Evolutionary conservation across 2,888 invertebrate species (phyloP).

Genomic region (Lepeophtheirus nordmannii): DNA sequence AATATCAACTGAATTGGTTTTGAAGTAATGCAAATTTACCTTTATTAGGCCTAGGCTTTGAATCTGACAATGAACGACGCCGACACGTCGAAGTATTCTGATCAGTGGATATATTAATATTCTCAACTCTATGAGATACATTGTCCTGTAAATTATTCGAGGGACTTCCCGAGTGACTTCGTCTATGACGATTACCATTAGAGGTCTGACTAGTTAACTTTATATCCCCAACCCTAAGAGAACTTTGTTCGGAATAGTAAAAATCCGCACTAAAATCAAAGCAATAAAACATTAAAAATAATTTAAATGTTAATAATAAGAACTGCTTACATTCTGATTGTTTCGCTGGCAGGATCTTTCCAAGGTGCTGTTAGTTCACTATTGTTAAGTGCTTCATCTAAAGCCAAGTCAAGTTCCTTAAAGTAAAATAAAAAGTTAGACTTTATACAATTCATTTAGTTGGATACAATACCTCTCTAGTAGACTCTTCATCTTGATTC

Average conservation of each 20-base stretch:
- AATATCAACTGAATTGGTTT: too few species aligned
- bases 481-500: not conserved
- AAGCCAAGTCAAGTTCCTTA: slow-evolving; percentile 15
- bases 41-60: not conserved
- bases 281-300: not conserved
- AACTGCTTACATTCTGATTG: slow-evolving; percentile 29
- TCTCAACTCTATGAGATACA: not conserved
- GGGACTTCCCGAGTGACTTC: not conserved
- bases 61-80: slow-evolving; percentile 5
- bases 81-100: slow-evolving; percentile 5
- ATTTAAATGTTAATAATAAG: not conserved
- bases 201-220: slow-evolving; percentile 2
- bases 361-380: slow-evolving; percentile 31
- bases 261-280: not conserved
- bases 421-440: not conserved
- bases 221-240: slow-evolving; percentile 12
- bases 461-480: not conserved
- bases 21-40: too few species aligned
- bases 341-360: slow-evolving; percentile 28
- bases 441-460: not conserved
- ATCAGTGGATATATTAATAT: not conserved
- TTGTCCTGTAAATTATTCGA: not conserved
- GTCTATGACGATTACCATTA: not conserved
- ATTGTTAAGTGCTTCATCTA: slow-evolving; percentile 28
- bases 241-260: not conserved